phyloP scores from a whole-genome alignment of 2,888 invertebrate species.

The Marronus borbonicus region DNA sequence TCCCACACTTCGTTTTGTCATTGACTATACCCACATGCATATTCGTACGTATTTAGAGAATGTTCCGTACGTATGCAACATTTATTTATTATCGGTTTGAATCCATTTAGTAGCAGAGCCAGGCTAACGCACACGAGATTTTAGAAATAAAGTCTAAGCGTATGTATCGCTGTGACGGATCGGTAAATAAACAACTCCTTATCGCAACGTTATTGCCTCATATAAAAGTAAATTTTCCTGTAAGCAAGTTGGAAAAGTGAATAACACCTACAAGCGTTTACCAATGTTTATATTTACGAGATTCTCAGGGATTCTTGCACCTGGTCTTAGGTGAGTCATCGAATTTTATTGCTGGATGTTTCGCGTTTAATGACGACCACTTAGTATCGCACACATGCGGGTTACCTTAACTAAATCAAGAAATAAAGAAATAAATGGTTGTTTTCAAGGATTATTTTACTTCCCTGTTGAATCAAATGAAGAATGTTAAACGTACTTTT shows the following conservation, averaged over 20 bases:
- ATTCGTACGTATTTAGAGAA: too few species aligned
- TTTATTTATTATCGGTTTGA: too few species aligned
- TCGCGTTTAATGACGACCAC: neutral
- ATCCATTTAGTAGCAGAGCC: too few species aligned
- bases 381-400: neutral
- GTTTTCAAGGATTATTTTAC: neutral
- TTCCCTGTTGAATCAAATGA: too few species aligned
- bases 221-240: slow-evolving; percentile 17
- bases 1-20: too few species aligned
- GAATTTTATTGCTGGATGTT: slow-evolving; percentile 21
- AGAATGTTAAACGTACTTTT: too few species aligned
- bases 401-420: neutral
- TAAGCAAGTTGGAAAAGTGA: neutral
- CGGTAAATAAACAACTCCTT: slow-evolving; percentile 9
- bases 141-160: neutral
- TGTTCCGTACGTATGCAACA: too few species aligned
- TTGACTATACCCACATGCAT: too few species aligned
- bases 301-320: neutral
- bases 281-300: slow-evolving; percentile 14
- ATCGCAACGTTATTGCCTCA: slow-evolving; percentile 4
- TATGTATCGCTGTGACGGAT: slow-evolving; percentile 3
- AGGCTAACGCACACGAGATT: too few species aligned
- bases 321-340: slow-evolving; percentile 16
- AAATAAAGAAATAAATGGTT: neutral
- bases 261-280: slow-evolving; percentile 19